phyloP scores from a whole-genome alignment of 2,797 vertebrate genomes.

The Micromesistius poutassou region DNA sequence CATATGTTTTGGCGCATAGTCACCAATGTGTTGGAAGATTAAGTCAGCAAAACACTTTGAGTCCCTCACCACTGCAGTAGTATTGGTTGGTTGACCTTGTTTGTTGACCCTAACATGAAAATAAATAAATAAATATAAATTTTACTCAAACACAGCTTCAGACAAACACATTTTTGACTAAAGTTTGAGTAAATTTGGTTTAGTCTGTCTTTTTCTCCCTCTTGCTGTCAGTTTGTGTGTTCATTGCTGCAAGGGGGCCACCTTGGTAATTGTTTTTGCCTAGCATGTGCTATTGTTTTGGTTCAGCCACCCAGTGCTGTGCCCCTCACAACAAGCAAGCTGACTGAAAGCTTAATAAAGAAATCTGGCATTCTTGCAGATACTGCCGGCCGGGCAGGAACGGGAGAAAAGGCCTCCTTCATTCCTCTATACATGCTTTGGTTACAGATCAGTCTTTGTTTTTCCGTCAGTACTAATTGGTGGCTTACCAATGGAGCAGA shows the following conservation, averaged over 20 bases:
- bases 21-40: neutral
- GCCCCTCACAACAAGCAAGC: slow-evolving; percentile 4
- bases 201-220: neutral
- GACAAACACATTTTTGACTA: neutral
- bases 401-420: neutral
- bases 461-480: neutral
- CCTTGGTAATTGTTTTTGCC: slow-evolving; percentile 28
- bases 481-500: neutral
- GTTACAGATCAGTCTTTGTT: neutral
- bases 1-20: neutral
- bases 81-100: neutral
- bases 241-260: slow-evolving; percentile 15
- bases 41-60: neutral
- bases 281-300: slow-evolving; percentile 39
- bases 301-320: slow-evolving; percentile 19
- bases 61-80: neutral
- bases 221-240: neutral
- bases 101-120: neutral
- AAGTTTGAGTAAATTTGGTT: neutral
- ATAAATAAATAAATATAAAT: neutral
- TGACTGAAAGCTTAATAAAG: neutral
- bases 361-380: neutral
- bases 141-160: neutral
- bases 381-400: neutral
- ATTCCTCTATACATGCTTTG: neutral